A percentile compares a stretch with the other conserved stretches of the same genome.
Conservation (phyloP, 2,113 vertebrate species). For the Gnathonemus longibarbis region DNA sequence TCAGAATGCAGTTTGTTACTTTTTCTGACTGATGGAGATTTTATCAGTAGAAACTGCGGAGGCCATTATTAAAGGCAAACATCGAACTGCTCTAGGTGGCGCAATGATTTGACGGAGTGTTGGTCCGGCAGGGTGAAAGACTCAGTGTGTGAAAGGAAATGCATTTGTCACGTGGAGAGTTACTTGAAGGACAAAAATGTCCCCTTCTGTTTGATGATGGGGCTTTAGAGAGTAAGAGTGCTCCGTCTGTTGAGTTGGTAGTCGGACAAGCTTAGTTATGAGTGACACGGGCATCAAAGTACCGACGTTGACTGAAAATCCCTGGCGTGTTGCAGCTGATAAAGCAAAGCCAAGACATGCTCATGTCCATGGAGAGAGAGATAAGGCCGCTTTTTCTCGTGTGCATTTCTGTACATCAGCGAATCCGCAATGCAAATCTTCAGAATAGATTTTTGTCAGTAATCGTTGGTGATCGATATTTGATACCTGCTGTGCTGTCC, state of each 20-base stretch:
- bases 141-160: slow-evolving; percentile 18
- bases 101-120: slow-evolving; percentile 21
- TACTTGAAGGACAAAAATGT: not conserved
- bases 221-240: not conserved
- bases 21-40: slow-evolving; percentile 25
- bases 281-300: not conserved
- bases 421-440: not conserved
- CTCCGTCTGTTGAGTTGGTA: too few species aligned
- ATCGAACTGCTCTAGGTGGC: slow-evolving; percentile 24
- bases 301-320: not conserved
- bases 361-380: not conserved
- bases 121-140: not conserved
- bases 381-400: not conserved
- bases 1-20: slow-evolving; percentile 11
- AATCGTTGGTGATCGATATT: slow-evolving; percentile 8
- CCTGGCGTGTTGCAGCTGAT: not conserved
- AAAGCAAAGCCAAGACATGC: not conserved
- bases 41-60: slow-evolving; percentile 33
- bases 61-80: slow-evolving; percentile 47
- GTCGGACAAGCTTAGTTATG: not conserved
- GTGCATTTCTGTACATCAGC: not conserved
- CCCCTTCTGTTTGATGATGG: not conserved
- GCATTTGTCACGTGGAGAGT: not conserved
- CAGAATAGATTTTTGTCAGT: not conserved
- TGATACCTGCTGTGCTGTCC: not conserved